These are phyloP conservation scores for Dryobota labecula DNA, from an alignment of 2,888 invertebrate genomes.

Conservation along the genomic window DNA sequence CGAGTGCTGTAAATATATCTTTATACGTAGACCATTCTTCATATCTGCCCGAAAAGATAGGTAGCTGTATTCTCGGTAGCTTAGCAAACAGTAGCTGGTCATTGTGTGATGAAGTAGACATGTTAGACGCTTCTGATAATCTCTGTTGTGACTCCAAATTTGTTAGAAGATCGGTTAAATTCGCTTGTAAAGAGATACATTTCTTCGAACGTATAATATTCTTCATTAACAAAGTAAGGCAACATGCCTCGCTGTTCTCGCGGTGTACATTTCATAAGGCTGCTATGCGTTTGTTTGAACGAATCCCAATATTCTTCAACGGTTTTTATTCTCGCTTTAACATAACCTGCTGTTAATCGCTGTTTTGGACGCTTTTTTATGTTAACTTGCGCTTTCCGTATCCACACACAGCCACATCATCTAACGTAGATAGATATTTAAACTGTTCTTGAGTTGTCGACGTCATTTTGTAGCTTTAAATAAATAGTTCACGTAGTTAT, in stretches of 20 bases:
- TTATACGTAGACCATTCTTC: no score
- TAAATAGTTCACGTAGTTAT: neutral
- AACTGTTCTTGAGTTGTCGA: conserved; percentile 1
- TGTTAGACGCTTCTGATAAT: neutral
- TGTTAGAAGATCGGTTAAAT: neutral
- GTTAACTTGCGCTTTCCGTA: conserved; percentile 3
- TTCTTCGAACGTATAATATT: conserved; percentile 36
- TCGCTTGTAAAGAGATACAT: neutral
- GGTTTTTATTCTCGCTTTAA: neutral
- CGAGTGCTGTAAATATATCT: no score
- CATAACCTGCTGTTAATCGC: neutral
- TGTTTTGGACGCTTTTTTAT: neutral
- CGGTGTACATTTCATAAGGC: conserved; percentile 26
- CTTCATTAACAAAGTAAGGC: conserved; percentile 57
- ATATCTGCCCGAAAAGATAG: no score
- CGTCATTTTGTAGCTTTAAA: neutral
- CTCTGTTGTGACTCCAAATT: neutral
- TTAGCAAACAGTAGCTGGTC: neutral
- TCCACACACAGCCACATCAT: conserved; percentile 2
- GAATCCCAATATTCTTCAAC: conserved; percentile 58
- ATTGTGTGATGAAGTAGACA: neutral
- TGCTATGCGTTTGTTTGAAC: conserved; percentile 43
- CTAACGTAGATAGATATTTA: conserved; percentile 4
- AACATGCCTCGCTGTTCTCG: conserved; percentile 32
- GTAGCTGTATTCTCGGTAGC: no score